Evolutionary conservation across 1,140 invertebrate genomes (phyloP).

Genomic region (Drosophila ambigua): DNA sequence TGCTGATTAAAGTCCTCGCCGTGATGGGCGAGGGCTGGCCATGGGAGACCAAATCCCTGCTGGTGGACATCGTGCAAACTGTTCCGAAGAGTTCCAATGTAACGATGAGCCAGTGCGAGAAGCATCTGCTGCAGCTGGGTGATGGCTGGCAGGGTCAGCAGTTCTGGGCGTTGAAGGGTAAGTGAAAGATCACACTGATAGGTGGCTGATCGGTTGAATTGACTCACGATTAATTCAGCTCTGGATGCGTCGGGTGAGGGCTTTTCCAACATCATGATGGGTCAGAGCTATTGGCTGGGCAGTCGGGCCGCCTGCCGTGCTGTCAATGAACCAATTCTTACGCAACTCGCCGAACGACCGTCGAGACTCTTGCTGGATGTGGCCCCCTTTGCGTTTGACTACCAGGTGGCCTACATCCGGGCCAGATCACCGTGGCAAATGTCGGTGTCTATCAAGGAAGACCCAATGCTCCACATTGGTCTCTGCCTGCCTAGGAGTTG

Average conservation of each 20-base stretch:
- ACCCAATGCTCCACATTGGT: slow-evolving; percentile 43
- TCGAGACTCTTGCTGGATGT: slow-evolving; percentile 1
- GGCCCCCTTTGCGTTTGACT: slow-evolving; percentile 38
- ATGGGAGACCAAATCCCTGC: slow-evolving; percentile 23
- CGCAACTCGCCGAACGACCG: background rate
- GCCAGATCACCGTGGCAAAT: slow-evolving; percentile 37
- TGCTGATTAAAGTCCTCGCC: background rate
- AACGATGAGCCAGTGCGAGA: slow-evolving; percentile 15
- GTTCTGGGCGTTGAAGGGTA: slow-evolving; percentile 56
- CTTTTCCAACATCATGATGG: slow-evolving; percentile 45
- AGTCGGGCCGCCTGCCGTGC: slow-evolving; percentile 41
- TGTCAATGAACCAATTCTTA: slow-evolving; percentile 18
- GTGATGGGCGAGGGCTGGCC: slow-evolving; percentile 12
- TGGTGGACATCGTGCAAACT: slow-evolving; percentile 22
- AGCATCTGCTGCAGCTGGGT: slow-evolving; percentile 25
- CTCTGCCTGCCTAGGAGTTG: slow-evolving; percentile 51
- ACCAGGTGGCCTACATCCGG: slow-evolving; percentile 46
- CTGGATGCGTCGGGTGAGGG: slow-evolving; percentile 54
- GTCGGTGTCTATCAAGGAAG: background rate
- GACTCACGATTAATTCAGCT: slow-evolving; percentile 12
- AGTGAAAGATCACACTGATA: background rate
- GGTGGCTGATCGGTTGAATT: background rate
- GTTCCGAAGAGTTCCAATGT: background rate
- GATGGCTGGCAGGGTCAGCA: slow-evolving; percentile 9
- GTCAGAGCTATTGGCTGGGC: slow-evolving; percentile 50